Conservation (phyloP, 1,140 invertebrate species). For the Apocrypta bakeri region DNA sequence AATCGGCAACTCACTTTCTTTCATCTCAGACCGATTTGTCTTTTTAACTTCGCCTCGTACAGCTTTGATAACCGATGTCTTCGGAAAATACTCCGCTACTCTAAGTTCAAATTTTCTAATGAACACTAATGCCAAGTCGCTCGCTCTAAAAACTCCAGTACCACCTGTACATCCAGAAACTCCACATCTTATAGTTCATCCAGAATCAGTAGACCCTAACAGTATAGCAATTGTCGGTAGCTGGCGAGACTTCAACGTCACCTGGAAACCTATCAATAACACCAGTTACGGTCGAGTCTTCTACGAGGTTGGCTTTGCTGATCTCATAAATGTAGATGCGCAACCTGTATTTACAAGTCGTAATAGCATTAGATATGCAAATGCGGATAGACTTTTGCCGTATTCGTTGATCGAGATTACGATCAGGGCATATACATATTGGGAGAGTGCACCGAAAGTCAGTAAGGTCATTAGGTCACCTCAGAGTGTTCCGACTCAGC, state of each 20-base stretch:
- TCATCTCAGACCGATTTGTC: constrained; percentile 31
- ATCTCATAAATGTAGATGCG: constrained; percentile 68
- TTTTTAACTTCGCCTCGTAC: not conserved
- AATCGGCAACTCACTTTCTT: constrained; percentile 24
- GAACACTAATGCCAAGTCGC: not conserved
- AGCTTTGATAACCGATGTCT: not conserved
- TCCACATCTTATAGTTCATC: constrained; percentile 78
- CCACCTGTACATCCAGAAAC: not conserved
- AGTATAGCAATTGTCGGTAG: constrained; percentile 81
- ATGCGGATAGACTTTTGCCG: constrained; percentile 76
- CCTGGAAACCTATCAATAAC: constrained; percentile 82
- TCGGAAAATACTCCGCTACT: constrained; percentile 21
- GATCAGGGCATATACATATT: constrained; percentile 87
- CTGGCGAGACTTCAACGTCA: constrained; percentile 86
- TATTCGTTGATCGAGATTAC: constrained; percentile 82
- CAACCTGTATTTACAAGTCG: constrained; percentile 67
- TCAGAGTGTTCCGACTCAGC: constrained; percentile 82
- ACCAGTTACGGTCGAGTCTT: constrained; percentile 88
- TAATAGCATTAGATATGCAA: constrained; percentile 70
- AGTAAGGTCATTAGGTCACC: constrained; percentile 79
- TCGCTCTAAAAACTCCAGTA: not conserved
- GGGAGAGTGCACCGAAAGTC: constrained; percentile 82
- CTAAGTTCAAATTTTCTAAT: not conserved
- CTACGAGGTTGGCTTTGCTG: constrained; percentile 85
- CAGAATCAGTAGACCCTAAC: constrained; percentile 78